These are phyloP conservation scores for Novumbra hubbsi DNA, from an alignment of 2,797 vertebrate genomes.

Conservation along the genomic window DNA sequence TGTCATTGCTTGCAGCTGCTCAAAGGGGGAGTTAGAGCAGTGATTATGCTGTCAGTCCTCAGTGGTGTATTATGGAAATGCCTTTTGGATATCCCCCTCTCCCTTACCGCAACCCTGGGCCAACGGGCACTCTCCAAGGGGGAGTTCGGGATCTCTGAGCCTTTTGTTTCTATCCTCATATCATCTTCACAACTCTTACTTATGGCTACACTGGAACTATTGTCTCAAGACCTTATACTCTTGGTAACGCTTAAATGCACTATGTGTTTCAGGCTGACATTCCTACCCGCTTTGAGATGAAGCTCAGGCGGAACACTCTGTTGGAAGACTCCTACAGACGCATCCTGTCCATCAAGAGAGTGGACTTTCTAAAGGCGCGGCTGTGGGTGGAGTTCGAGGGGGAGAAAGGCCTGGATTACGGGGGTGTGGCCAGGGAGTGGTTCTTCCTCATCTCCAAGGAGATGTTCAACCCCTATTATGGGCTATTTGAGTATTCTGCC, in stretches of 20 bases:
- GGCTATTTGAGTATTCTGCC: conserved; percentile 96
- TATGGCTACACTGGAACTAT: too few relatives aligned
- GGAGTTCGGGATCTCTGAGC: too few relatives aligned
- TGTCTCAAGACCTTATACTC: too few relatives aligned
- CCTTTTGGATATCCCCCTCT: too few relatives aligned
- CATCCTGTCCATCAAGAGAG: conserved; percentile 86
- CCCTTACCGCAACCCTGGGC: too few relatives aligned
- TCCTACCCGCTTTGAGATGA: conserved; percentile 96
- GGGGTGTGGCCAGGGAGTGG: conserved; percentile 94
- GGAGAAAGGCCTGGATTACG: conserved; percentile 95
- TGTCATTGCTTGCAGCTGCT: too few relatives aligned
- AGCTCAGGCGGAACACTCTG: conserved; percentile 82
- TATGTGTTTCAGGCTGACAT: conserved; percentile 80
- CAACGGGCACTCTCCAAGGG: too few relatives aligned
- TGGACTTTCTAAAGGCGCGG: conserved; percentile 91
- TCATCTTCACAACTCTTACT: neutral
- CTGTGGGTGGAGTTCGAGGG: conserved; percentile 97
- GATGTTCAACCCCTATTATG: conserved; percentile 99
- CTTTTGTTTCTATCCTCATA: neutral
- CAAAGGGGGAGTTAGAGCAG: too few relatives aligned
- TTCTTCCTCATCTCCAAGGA: conserved; percentile 98
- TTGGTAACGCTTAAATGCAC: too few relatives aligned
- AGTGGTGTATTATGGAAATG: too few relatives aligned
- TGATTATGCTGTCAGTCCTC: too few relatives aligned
- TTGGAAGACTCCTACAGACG: conserved; percentile 94